These are phyloP conservation scores for Eristalinus sepulchralis DNA, from an alignment of 2,888 invertebrate genomes.

Conservation along the genomic window DNA sequence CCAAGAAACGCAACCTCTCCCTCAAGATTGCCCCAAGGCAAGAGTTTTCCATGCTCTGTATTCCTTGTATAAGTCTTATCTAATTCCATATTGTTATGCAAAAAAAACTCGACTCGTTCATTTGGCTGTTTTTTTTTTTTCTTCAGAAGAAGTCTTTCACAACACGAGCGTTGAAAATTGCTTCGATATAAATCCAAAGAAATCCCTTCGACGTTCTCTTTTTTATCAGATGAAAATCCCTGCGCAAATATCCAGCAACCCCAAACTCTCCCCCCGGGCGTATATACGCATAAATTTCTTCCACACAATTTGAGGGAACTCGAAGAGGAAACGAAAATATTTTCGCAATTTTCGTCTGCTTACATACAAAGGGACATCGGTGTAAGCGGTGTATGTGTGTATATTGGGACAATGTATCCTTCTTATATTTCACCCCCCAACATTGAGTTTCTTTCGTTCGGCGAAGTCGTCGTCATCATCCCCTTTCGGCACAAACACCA, in stretches of 20 bases:
- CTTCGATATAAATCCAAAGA: constrained; percentile 61
- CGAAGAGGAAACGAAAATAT: constrained; percentile 50
- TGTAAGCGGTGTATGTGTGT: constrained; percentile 36
- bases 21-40: constrained; percentile 25
- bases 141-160: constrained; percentile 39
- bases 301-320: constrained; percentile 43
- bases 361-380: constrained; percentile 21
- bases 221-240: constrained; percentile 65
- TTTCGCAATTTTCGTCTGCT: constrained; percentile 59
- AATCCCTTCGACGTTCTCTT: constrained; percentile 46
- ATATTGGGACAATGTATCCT: constrained; percentile 26
- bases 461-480: constrained; percentile 3
- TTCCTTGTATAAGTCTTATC: constrained; percentile 33
- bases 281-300: constrained; percentile 61
- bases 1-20: constrained; percentile 1
- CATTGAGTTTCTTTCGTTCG: constrained; percentile 13
- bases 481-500: constrained; percentile 64
- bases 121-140: constrained; percentile 34
- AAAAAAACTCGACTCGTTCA: constrained; percentile 24
- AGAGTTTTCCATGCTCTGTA: neutral
- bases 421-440: constrained; percentile 28
- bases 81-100: constrained; percentile 46
- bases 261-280: constrained; percentile 25
- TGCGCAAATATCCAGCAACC: constrained; percentile 49
- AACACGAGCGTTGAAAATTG: constrained; percentile 70